Base-by-base conservation (phyloP, 2,113 vertebrate species). In the Entomyzon cyanotis region DNA sequence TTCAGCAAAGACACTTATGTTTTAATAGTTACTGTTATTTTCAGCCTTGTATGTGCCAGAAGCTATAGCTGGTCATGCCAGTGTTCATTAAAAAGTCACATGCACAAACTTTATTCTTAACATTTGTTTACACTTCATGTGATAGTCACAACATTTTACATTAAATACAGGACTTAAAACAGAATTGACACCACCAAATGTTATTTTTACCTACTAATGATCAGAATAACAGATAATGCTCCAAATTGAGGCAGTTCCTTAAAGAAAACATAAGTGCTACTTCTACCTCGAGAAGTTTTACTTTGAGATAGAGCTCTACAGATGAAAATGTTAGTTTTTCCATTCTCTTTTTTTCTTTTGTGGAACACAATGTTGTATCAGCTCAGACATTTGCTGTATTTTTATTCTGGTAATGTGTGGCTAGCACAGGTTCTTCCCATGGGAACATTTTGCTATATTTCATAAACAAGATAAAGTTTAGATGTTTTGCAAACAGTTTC, bases 21-120 rank as follows among this genome's bases (percentile, higher is more conserved):
- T 97, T 94, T 73, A 91, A 90, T 74, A 90, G 63, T 70, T 91
- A 86, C 80, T 80, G 67, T 71, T 92, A 73, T 89, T 91, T 87
- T 67, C 60, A 92, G 80, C 13, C 39, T 71, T 81, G 44, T 52
- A 55, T 11, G 75, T 39, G 25, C 56, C 82, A 90, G 53, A 94
- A 76, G 60, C 31, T 91, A 70, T 58, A 68, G 41, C 20, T 70
- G 65, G 60, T 84, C 68, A 70, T 64, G 21, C n/a, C 73, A 64
- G n/a, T 47, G 27, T 67, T 81, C n/a, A 70, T 77, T 81, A 78
- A 87, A 91, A 95, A 87, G 42, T 65, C 81, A 82, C 5, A 4
- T 16, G 52, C 21, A 85, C 10, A 41, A 83, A 76, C 59, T 90
- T 90, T 74, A 55, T 90, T 91, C 55, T 41, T 77, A 70, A 50